Evolutionary conservation across 2,113 vertebrate genomes (phyloP).

Genomic region (Phasianus colchicus): DNA sequence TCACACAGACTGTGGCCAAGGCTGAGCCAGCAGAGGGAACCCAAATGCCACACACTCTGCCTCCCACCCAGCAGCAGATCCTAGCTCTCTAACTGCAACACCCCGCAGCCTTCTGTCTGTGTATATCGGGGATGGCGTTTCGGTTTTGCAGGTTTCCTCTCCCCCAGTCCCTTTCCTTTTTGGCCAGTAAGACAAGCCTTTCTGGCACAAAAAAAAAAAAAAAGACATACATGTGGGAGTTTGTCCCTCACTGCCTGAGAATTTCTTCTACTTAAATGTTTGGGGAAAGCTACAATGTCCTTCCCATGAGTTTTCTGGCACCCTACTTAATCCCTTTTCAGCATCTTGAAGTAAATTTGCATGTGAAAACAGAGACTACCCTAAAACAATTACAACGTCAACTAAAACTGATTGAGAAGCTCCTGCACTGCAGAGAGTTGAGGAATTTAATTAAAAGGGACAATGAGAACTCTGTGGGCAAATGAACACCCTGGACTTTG

Average conservation of each 20-base stretch:
- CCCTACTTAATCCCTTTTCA: constrained; percentile 41
- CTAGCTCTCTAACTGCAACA: background rate
- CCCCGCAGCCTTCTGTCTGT: background rate
- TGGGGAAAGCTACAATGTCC: background rate
- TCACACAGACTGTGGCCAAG: background rate
- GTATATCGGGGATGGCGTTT: background rate
- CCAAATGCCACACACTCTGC: background rate
- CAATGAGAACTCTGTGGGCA: background rate
- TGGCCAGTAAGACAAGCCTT: background rate
- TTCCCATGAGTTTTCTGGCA: constrained; percentile 59
- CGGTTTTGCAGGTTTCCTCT: background rate
- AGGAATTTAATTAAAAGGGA: background rate
- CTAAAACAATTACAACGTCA: constrained; percentile 36
- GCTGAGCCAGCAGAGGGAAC: constrained; percentile 28
- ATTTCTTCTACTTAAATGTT: constrained; percentile 19
- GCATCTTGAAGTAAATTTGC: constrained; percentile 37
- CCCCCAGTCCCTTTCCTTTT: background rate
- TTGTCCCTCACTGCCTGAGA: background rate
- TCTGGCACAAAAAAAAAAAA: background rate
- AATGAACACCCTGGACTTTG: background rate
- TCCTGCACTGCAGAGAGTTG: background rate
- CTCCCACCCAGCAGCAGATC: background rate
- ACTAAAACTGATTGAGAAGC: constrained; percentile 39
- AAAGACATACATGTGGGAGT: background rate
- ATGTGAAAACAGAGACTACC: constrained; percentile 59